These are phyloP conservation scores for Mormyrops boulengeri DNA, from an alignment of 2,797 vertebrate genomes.

Conservation along the genomic window DNA sequence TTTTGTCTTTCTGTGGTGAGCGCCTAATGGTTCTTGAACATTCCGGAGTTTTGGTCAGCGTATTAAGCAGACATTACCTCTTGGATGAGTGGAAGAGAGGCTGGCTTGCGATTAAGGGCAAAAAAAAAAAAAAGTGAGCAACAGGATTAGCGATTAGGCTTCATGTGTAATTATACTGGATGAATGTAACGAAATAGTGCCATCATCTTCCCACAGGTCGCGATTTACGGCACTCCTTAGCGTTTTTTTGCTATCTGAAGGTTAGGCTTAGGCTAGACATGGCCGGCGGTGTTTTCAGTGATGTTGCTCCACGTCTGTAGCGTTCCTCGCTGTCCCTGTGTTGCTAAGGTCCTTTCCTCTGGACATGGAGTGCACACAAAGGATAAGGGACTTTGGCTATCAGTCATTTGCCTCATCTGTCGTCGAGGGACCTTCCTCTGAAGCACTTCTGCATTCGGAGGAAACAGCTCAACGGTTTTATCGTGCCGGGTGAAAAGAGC, in stretches of 20 bases:
- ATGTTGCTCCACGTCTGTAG: constrained; percentile 8
- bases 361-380: background rate
- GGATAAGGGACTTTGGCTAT: constrained; percentile 20
- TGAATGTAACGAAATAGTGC: background rate
- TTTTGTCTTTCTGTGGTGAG: background rate
- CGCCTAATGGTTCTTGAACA: background rate
- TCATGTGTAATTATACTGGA: background rate
- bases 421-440: constrained; percentile 18
- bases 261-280: background rate
- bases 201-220: background rate
- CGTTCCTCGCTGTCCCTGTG: background rate
- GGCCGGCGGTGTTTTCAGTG: background rate
- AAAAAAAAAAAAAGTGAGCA: background rate
- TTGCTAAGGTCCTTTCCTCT: background rate
- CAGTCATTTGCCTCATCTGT: constrained; percentile 9
- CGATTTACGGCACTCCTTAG: background rate
- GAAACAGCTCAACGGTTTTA: constrained; percentile 28
- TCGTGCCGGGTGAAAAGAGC: background rate
- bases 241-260: background rate
- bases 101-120: background rate
- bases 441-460: constrained; percentile 20
- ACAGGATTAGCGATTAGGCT: background rate
- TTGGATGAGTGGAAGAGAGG: background rate
- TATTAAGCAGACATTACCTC: background rate
- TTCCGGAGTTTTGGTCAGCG: background rate